A percentile compares a stretch with the other conserved stretches of the same genome.
These are phyloP conservation scores for Odontophorus gujanensis DNA, from an alignment of 2,113 vertebrate genomes.

Conservation along the genomic window DNA sequence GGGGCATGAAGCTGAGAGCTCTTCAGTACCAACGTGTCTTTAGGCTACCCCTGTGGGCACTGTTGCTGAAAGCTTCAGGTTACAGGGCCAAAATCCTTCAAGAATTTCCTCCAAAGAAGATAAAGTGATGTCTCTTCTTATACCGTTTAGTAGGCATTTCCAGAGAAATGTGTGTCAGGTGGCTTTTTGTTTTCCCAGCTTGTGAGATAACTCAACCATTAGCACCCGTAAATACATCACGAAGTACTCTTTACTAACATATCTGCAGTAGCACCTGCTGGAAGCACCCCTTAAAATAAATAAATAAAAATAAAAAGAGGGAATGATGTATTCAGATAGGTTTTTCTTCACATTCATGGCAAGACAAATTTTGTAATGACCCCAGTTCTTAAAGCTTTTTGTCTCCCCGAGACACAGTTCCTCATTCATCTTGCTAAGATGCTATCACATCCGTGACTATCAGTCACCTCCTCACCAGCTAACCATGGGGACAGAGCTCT, in stretches of 20 bases:
- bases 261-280: background rate
- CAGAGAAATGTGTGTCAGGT: background rate
- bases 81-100: background rate
- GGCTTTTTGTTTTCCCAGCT: background rate
- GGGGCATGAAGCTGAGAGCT: background rate
- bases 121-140: fast-evolving
- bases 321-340: background rate
- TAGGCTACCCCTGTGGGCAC: background rate
- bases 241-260: background rate
- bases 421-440: background rate
- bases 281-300: background rate
- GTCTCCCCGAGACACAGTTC: background rate
- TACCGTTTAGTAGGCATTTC: background rate
- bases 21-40: background rate
- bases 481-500: background rate
- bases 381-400: background rate
- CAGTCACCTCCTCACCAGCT: background rate
- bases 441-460: background rate
- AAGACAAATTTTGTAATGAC: background rate
- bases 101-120: background rate
- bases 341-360: background rate
- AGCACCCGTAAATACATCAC: fast-evolving
- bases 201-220: background rate
- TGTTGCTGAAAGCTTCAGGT: background rate
- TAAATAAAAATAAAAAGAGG: too few species aligned